phyloP scores from a whole-genome alignment of 1,140 invertebrate genomes.

The Dendroctonus valens region DNA sequence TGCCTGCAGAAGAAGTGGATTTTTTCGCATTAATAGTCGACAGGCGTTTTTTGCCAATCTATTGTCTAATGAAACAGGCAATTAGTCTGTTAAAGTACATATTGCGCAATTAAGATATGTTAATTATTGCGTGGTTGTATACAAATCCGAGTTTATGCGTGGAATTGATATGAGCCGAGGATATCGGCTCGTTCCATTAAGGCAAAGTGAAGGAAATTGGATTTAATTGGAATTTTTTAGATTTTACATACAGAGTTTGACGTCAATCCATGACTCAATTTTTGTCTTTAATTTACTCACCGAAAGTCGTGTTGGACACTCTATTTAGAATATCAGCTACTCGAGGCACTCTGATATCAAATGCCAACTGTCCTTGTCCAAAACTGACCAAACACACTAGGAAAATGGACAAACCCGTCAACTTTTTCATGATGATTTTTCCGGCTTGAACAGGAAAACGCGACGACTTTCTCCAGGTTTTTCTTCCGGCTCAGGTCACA shows the following conservation, averaged over 20 bases:
- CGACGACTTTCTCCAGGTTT: not conserved
- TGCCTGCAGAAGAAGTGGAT: conserved; percentile 33
- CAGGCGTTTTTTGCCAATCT: too few species aligned
- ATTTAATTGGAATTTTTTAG: too few species aligned
- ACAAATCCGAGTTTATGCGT: too few species aligned
- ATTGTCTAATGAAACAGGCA: too few species aligned
- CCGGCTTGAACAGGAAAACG: not conserved
- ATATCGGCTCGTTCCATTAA: too few species aligned
- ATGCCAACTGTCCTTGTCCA: conserved; percentile 23
- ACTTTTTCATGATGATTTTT: not conserved
- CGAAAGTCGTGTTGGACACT: conserved; percentile 36
- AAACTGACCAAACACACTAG: conserved; percentile 1
- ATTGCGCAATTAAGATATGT: too few species aligned
- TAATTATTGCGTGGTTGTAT: not conserved
- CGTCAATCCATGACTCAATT: too few species aligned
- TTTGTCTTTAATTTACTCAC: conserved; percentile 12
- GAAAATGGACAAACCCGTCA: not conserved
- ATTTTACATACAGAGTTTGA: too few species aligned
- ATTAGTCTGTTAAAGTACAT: too few species aligned
- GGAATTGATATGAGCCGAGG: too few species aligned
- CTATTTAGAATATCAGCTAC: conserved; percentile 35
- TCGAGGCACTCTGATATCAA: conserved; percentile 30
- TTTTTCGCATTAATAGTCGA: too few species aligned
- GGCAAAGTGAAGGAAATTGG: too few species aligned
- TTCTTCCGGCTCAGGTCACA: not conserved